Evolutionary conservation across 2,113 vertebrate genomes (phyloP).

Genomic region (Neopipo cinnamomea): DNA sequence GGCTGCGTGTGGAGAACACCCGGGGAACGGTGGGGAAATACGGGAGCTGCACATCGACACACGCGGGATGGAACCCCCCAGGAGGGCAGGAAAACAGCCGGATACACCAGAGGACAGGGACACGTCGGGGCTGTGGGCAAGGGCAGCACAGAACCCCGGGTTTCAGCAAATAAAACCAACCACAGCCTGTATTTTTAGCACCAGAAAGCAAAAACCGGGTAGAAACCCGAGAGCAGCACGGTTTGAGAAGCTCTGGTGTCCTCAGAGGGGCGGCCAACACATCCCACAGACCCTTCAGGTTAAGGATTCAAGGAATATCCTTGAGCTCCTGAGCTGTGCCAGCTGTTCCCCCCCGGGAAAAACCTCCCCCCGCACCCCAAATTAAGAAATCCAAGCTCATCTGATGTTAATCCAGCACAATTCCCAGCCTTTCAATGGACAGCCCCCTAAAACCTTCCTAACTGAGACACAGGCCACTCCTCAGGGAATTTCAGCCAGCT

Average conservation of each 20-base stretch:
- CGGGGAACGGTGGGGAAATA: slow-evolving; percentile 3
- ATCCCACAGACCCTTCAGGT: not conserved
- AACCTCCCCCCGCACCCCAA: too few relatives aligned
- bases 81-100: not conserved
- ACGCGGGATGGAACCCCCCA: not conserved
- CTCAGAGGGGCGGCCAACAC: not conserved
- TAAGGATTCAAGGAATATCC: too few relatives aligned
- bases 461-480: too few relatives aligned
- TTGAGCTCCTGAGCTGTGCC: too few relatives aligned
- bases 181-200: not conserved
- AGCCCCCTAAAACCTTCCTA: too few relatives aligned
- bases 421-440: too few relatives aligned
- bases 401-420: too few relatives aligned
- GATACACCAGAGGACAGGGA: not conserved
- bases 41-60: not conserved
- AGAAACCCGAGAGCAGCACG: not conserved
- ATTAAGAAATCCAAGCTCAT: too few relatives aligned
- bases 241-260: not conserved
- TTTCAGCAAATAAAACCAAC: not conserved
- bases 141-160: not conserved
- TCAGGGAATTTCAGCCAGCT: too few relatives aligned
- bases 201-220: accelerated
- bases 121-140: not conserved
- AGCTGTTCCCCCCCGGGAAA: too few relatives aligned
- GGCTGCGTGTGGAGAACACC: not conserved